Evolutionary conservation across 2,888 invertebrate genomes (phyloP), one percentile per base, ranked within the genome.

Genomic region (Orthosia incerta): DNA sequence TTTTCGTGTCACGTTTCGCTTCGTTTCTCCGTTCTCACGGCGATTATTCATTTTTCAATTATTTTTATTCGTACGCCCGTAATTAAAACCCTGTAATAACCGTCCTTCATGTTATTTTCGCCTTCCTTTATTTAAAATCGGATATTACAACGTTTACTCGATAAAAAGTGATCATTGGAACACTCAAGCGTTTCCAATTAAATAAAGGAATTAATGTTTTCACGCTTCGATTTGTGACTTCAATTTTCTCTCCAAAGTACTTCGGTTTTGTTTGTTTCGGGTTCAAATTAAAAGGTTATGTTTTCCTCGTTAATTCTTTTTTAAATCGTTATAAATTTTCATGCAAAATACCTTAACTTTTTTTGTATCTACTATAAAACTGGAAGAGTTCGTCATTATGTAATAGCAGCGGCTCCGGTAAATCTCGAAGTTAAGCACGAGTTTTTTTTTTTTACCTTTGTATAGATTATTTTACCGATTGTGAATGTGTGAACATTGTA

Each of bases 181-280:
- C 55, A 72, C 63, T 51, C 12, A 69, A 71, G 26, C 57, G 51
- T 39, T 39, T 9, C 7, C 7, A 31, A 31, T 31, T 31, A 68
- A 64, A 76, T 56, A 80, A 72, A 46, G 26, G 55, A 71, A 66
- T 80, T 23, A 53, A 71, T 50, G 16, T 39, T n/a, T 60, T 74
- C 59, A 1, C 15, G 39, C n/a, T 62, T 57, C n/a, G 53, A 79
- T 69, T 62, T 65, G 31, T 57, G 53, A 12, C 16, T 79, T 57
- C 48, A 65, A 74, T 69, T 74, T 57, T 18, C 26, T 31, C 13
- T 2, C 12, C 0, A 26, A 61, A 46, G n/a, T 18, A 67, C 31
- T n/a, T 57, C 1, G 45, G 16, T 62, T 46, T 45, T 73, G 16
- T 74, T 65, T 62, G 39, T 26, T 45, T 26, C 7, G 11, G 18